Evolutionary conservation across 2,888 invertebrate species (phyloP), one percentile per base, ranked within the genome.

Genomic region (Ormyrus thymus): DNA sequence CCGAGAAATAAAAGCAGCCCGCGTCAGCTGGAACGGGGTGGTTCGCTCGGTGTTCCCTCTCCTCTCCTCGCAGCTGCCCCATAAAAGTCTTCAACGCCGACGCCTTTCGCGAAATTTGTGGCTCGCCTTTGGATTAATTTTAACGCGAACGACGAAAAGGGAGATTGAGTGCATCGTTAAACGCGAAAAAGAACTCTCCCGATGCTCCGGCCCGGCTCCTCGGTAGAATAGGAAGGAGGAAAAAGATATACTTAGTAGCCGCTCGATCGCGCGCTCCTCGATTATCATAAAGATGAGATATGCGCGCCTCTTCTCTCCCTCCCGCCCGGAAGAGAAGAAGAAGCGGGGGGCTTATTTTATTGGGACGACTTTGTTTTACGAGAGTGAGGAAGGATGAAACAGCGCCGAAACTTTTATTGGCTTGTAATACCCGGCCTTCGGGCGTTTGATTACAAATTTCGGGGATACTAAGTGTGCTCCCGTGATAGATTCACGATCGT

Each of bases 91-190:
- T 78, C 76, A 68, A 58, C 73, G 77, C 77, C 75, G 58, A 81
- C 81, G 81, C 81, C 78, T 81, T 62, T 72, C 56, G 78, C 75
- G 50, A 80, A 80, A 80, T 80, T 80, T 76, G 73, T 76, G 76
- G 61, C 73, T n/a, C 59, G 65, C 69, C 48, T n/a, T 51, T 72
- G 80, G 80, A 81, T 81, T 81, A 81, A 81, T 81, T 81, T 78
- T 80, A 78, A 80, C 80, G 80, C 80, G 70, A 43, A 64, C 74
- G 80, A 80, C 80, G 80, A 80, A 80, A 80, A 65, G 80, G 66
- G 56, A 69, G 80, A 74, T 80, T 78, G 75, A 81, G 71, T 81
- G 80, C 78, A 78, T 81, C 80, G 80, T 81, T 78, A 81, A 80
- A 80, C 8, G 65, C 29, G 29, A 29, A 29, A 29, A 29, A 29